phyloP scores from a whole-genome alignment of 2,888 invertebrate species.

The Archaeoteleia sp. region DNA sequence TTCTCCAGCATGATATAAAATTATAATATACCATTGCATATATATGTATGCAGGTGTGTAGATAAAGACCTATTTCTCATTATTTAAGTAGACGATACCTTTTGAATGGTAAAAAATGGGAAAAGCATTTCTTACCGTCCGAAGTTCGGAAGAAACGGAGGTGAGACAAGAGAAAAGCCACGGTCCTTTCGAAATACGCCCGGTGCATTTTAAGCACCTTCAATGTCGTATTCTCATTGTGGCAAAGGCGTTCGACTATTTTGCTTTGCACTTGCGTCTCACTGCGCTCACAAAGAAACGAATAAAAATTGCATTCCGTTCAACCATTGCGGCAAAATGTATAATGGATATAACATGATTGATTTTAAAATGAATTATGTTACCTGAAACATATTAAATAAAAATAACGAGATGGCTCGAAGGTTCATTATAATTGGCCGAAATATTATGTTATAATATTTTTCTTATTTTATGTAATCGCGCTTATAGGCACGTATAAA shows the following conservation, averaged over 20 bases:
- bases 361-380: neutral
- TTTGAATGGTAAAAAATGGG: slow-evolving; percentile 27
- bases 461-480: no score
- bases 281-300: slow-evolving; percentile 2
- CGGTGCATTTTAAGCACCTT: slow-evolving; percentile 45
- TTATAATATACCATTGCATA: slow-evolving; percentile 12
- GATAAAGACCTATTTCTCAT: neutral
- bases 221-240: slow-evolving; percentile 23
- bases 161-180: slow-evolving; percentile 13
- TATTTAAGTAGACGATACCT: slow-evolving; percentile 15
- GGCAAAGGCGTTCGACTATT: slow-evolving; percentile 19
- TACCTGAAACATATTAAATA: no score
- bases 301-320: no score
- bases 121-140: slow-evolving; percentile 32
- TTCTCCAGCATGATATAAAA: slow-evolving; percentile 7
- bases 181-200: slow-evolving; percentile 17
- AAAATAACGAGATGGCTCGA: no score
- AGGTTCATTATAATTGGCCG: no score
- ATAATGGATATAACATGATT: neutral
- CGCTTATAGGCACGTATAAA: no score
- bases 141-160: slow-evolving; percentile 9
- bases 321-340: neutral
- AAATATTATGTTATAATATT: no score
- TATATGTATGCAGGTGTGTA: slow-evolving; percentile 4
- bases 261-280: slow-evolving; percentile 21